phyloP scores from a whole-genome alignment of 2,797 vertebrate species.

The Discoglossus pictus region DNA sequence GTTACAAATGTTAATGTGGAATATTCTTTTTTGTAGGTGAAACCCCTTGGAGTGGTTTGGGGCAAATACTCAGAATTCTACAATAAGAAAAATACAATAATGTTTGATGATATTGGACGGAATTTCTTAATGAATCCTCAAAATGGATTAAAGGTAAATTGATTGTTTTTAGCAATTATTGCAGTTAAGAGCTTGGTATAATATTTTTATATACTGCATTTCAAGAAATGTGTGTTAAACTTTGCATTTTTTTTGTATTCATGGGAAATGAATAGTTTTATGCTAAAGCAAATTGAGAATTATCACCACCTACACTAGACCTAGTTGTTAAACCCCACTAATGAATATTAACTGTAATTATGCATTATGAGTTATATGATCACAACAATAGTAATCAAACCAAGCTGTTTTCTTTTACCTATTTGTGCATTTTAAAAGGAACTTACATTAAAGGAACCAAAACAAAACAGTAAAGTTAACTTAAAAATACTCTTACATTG shows the following conservation, averaged over 20 bases:
- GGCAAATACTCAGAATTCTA: constrained; percentile 96
- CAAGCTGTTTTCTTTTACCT: too few relatives aligned
- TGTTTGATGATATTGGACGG: constrained; percentile 98
- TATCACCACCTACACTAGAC: too few relatives aligned
- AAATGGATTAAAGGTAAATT: constrained; percentile 91
- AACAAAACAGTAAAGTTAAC: too few relatives aligned
- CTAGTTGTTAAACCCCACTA: constrained; percentile 21
- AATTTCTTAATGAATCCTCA: constrained; percentile 99
- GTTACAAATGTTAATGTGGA: too few relatives aligned
- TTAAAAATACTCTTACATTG: too few relatives aligned
- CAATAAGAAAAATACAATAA: constrained; percentile 95
- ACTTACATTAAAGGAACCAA: too few relatives aligned
- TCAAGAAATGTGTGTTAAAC: neutral
- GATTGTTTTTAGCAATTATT: neutral
- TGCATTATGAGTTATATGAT: too few relatives aligned
- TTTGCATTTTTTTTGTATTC: neutral
- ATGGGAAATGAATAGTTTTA: neutral
- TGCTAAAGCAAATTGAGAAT: neutral
- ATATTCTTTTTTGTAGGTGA: constrained; percentile 79
- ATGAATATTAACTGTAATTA: too few relatives aligned
- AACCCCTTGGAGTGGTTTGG: constrained; percentile 97
- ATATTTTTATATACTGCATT: neutral
- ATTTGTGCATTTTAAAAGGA: too few relatives aligned
- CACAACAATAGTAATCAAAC: too few relatives aligned
- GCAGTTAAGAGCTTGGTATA: too few relatives aligned